Conservation (phyloP, 2,113 vertebrate species). For the Cynoglossus semilaevis region DNA sequence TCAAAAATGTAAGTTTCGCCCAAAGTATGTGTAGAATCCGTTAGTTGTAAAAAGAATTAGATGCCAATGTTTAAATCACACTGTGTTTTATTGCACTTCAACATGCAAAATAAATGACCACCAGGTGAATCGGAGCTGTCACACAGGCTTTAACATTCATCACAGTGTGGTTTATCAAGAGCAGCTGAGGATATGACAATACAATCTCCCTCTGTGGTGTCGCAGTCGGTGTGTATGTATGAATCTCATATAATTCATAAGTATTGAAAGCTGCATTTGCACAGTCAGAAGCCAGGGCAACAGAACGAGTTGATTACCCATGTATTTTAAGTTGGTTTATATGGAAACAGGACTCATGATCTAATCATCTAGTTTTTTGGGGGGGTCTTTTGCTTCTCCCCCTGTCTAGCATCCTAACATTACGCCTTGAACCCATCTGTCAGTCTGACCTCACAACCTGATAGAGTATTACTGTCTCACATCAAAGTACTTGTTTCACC, state of each 20-base stretch:
- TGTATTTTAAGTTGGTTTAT: constrained; percentile 25
- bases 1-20: not conserved
- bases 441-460: no score
- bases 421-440: no score
- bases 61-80: constrained; percentile 42
- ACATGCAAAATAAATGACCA: constrained; percentile 23
- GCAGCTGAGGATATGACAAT: constrained; percentile 57
- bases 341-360: constrained; percentile 1
- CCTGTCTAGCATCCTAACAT: no score
- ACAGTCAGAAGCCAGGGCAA: constrained; percentile 66
- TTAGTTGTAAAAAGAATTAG: constrained; percentile 33
- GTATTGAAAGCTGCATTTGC: constrained; percentile 57
- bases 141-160: constrained; percentile 24
- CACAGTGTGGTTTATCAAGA: constrained; percentile 33
- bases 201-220: constrained; percentile 67
- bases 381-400: no score
- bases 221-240: constrained; percentile 59
- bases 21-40: constrained; percentile 29
- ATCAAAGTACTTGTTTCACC: no score
- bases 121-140: constrained; percentile 22
- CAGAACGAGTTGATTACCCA: constrained; percentile 46
- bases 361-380: constrained; percentile 20
- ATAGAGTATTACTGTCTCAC: no score
- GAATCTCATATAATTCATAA: constrained; percentile 67
- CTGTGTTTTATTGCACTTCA: constrained; percentile 38